These are phyloP conservation scores for Eulemur mongoz DNA, from an alignment of 2,797 vertebrate genomes.

Conservation along the genomic window DNA sequence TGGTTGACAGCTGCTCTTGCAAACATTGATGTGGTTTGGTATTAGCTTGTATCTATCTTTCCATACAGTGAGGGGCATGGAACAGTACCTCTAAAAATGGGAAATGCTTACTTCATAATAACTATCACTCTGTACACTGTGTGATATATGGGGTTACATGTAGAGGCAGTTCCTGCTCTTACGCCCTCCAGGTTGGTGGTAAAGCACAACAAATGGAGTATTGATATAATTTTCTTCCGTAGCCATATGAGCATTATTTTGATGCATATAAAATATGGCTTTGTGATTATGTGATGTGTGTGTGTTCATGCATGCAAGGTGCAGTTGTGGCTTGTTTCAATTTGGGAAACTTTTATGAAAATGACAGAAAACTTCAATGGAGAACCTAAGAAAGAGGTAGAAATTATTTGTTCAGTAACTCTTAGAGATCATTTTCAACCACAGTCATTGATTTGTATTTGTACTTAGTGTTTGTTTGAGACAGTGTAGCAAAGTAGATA, in stretches of 20 bases:
- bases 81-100: neutral
- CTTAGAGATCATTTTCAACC: neutral
- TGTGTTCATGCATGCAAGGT: neutral
- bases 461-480: neutral
- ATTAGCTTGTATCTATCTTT: neutral
- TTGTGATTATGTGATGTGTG: neutral
- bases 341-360: neutral
- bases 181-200: neutral
- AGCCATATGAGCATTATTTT: neutral
- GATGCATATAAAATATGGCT: neutral
- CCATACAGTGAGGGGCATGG: accelerated
- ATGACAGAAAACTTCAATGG: neutral
- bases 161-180: neutral
- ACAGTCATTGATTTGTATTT: neutral
- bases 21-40: neutral
- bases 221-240: neutral
- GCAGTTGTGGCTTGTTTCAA: neutral
- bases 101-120: neutral
- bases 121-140: neutral
- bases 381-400: neutral
- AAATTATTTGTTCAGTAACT: neutral
- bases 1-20: neutral
- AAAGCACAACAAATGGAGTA: neutral
- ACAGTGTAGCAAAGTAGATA: neutral
- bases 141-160: neutral